phyloP scores from a whole-genome alignment of 2,888 invertebrate species.

The Cephus spinipes region DNA sequence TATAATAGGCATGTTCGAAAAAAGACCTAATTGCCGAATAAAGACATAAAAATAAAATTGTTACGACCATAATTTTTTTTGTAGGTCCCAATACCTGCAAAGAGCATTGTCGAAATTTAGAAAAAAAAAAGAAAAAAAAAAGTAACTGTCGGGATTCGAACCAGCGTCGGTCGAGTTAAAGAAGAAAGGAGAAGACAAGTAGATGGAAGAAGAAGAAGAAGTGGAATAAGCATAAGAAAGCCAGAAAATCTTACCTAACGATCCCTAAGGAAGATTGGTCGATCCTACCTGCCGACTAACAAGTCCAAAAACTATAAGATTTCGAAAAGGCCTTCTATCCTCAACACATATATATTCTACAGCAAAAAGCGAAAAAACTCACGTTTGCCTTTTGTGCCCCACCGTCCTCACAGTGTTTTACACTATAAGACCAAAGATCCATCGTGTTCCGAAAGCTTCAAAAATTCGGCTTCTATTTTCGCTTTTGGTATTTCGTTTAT shows the following conservation, averaged over 20 bases:
- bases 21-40: conserved; percentile 31
- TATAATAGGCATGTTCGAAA: not conserved
- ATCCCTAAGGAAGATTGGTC: not conserved
- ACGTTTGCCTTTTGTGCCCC: not conserved
- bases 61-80: not conserved
- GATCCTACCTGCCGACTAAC: not conserved
- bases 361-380: not conserved
- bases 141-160: conserved; percentile 5
- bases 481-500: not conserved
- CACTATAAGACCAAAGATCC: not conserved
- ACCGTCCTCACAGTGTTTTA: not conserved
- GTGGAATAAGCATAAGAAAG: conserved; percentile 4
- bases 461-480: not conserved
- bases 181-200: conserved; percentile 11
- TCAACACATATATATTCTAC: not conserved
- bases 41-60: conserved; percentile 24
- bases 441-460: not conserved
- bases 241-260: not conserved
- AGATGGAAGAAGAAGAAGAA: conserved; percentile 4
- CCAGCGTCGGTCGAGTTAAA: conserved; percentile 1
- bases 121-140: not conserved
- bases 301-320: not conserved
- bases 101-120: not conserved
- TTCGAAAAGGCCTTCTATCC: not conserved
- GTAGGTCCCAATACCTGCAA: not conserved